phyloP scores from a whole-genome alignment of 2,888 invertebrate species.

The Dione juno region DNA sequence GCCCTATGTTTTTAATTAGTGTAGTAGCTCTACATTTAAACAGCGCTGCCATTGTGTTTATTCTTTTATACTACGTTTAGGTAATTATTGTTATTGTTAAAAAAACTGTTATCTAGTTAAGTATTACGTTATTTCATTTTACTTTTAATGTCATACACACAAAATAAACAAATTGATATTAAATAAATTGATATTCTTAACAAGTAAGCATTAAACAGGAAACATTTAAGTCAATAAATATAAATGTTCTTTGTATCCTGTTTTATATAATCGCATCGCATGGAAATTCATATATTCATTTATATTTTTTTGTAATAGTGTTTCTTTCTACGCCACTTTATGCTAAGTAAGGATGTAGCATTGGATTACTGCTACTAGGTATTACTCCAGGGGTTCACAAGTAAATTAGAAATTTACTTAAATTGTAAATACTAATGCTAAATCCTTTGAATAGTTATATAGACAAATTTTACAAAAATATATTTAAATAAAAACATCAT shows the following conservation, averaged over 20 bases:
- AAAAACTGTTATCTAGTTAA: not conserved
- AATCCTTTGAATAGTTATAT: constrained; percentile 40
- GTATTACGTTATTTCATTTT: not conserved
- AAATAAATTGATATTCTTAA: not conserved
- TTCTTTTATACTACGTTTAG: constrained; percentile 5
- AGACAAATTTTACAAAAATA: constrained; percentile 38
- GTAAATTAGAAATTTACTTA: not conserved
- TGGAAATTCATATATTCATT: not conserved
- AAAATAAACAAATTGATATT: not conserved
- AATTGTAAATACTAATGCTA: constrained; percentile 33
- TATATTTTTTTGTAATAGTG: not conserved
- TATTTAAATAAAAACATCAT: not conserved
- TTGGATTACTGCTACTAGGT: not conserved
- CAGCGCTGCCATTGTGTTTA: constrained; percentile 1
- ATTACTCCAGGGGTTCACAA: not conserved
- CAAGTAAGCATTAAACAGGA: not conserved
- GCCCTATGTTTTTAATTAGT: constrained; percentile 12
- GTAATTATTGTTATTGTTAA: constrained; percentile 1
- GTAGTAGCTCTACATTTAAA: constrained; percentile 10
- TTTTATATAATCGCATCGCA: constrained; percentile 17
- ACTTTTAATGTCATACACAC: constrained; percentile 27
- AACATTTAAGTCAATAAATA: too few relatives aligned
- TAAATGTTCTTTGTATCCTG: too few relatives aligned
- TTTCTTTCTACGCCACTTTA: not conserved
- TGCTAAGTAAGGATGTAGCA: constrained; percentile 5